These are phyloP conservation scores for Dolichoris vasculosae DNA, from an alignment of 1,140 invertebrate species.

Conservation along the genomic window DNA sequence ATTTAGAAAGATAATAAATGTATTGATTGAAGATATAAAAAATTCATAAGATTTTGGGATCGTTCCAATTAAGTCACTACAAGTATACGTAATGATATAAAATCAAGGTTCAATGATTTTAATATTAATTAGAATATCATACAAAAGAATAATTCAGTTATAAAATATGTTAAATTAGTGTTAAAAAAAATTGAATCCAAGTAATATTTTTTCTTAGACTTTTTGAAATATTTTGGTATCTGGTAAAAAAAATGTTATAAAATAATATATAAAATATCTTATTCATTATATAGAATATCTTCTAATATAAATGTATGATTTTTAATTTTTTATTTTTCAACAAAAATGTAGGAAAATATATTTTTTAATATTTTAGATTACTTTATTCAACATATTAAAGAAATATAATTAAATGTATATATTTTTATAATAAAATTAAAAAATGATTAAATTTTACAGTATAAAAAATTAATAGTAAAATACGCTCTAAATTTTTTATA, in stretches of 20 bases:
- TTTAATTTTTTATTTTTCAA: too few relatives aligned
- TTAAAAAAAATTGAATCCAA: neutral
- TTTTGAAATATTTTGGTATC: neutral
- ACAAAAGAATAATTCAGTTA: neutral
- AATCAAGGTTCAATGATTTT: neutral
- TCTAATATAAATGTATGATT: too few relatives aligned
- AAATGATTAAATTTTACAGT: too few relatives aligned
- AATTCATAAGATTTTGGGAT: neutral
- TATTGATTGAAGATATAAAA: neutral
- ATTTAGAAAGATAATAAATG: neutral
- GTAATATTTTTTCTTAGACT: neutral
- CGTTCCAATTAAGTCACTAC: neutral
- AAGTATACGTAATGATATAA: neutral
- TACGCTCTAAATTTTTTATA: too few relatives aligned
- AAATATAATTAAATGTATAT: too few relatives aligned
- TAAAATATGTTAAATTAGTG: neutral
- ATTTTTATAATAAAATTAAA: too few relatives aligned
- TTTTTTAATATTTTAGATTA: too few relatives aligned
- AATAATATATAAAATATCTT: too few relatives aligned
- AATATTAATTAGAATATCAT: neutral
- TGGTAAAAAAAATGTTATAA: neutral
- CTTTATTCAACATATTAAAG: too few relatives aligned
- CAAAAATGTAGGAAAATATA: too few relatives aligned
- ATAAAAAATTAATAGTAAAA: too few relatives aligned
- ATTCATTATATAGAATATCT: too few relatives aligned